Conservation (phyloP, 2,113 vertebrate species). For the Dipodomys ordii region DNA sequence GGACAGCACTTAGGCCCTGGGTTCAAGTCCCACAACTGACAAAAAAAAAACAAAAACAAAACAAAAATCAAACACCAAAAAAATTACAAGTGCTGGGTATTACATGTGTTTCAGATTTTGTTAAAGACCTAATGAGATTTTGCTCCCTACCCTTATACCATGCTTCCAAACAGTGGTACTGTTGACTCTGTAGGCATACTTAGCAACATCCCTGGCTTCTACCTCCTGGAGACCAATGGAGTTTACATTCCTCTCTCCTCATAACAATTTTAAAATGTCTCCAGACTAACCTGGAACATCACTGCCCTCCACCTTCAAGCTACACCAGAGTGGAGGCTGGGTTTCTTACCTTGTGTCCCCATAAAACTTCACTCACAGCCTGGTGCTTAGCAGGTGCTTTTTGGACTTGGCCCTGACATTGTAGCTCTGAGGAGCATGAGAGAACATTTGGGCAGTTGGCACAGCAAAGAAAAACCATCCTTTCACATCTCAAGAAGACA, state of each 20-base stretch:
- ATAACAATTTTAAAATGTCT: background rate
- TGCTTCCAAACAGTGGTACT: background rate
- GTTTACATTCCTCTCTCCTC: no score
- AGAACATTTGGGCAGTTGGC: background rate
- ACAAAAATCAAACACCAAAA: background rate
- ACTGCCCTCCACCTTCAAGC: background rate
- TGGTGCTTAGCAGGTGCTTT: background rate
- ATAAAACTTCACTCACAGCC: no score
- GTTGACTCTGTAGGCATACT: background rate
- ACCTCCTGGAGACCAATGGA: background rate
- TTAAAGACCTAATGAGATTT: background rate
- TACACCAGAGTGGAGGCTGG: background rate
- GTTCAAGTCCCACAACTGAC: no score
- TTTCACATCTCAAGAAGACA: background rate
- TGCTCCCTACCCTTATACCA: accelerated
- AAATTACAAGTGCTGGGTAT: background rate
- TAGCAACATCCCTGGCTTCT: background rate
- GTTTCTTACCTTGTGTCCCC: no score
- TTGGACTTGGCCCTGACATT: background rate
- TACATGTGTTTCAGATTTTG: background rate
- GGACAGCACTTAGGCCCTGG: no score
- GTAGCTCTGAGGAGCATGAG: background rate
- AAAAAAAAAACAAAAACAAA: no score
- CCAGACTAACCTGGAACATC: no score
- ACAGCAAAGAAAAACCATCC: background rate